Base-by-base conservation (phyloP, 2,888 invertebrate genomes). In the Thecophora atra region DNA sequence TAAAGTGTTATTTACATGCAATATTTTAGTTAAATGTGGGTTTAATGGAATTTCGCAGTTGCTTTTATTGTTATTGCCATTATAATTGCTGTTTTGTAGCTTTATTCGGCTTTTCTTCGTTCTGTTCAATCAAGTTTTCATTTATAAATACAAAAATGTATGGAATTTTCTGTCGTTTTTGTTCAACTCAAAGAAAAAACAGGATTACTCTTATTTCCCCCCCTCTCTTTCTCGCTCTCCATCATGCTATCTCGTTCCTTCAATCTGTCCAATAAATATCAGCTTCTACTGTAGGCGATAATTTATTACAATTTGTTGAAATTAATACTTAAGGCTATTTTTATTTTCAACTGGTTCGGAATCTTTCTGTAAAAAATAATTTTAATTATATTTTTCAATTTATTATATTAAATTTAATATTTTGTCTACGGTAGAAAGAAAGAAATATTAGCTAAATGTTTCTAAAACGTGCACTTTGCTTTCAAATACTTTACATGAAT, bases 1-100 rank as follows among this genome's bases (percentile, higher is more conserved):
- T 65, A 70, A 71, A 71, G 72, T 74, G 72, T 69, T 71, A 75
- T 60, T 74, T 73, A 72, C 64, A 73, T 71, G 74, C 67, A 68
- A 62, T 74, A 72, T 72, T 63, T 63, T 37, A 66, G 58, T 44
- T 64, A 64, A 65, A 72, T 74, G 76, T 76, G 76, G 76, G 76
- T 74, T 73, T 74, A 71, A 54, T 76, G 76, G 76, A 76, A 76
- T 76, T 75, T 76, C 60, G 79, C 64, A 71, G 76, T 75, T 77
- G 81, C 76, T 75, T 51, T 76, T 75, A 76, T 77, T 73, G 70
- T 72, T 72, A 60, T 75, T 73, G 70, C 21, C 73, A 56, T 69
- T 54, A 24, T 68, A 65, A 60, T 65, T 72, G 60, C 47, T 56
- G 60, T 30, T n/a, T n/a, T n/a, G n/a, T 19, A 52, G 51, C 71